Base-by-base conservation (phyloP, 2,113 vertebrate species). In the Triplophysa tibetana region DNA sequence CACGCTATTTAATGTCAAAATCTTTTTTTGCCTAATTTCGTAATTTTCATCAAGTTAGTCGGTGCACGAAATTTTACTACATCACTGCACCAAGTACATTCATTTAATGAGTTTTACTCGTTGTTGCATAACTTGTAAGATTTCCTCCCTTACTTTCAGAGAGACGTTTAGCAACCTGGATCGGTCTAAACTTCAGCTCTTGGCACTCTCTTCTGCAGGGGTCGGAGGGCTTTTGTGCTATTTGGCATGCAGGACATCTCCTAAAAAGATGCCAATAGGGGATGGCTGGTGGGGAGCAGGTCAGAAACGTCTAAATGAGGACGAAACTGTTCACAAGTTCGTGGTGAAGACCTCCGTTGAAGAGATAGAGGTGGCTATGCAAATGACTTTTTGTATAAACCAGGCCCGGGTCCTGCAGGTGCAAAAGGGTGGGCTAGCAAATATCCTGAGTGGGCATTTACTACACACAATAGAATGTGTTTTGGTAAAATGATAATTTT, bases 231-330 rank as follows among this genome's bases (percentile, higher is more conserved):
- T 93, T 14, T 82, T 95, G 75, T 91, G 83, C 75, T 95, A 93
- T 87, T 14, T 91, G 9, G 48, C 87, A 10, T 85, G 80, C 58
- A 91, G 85, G 58, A 87, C 48, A 75, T 92, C 87, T 83, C 45
- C 86, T 11, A 92, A 90, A 84, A 92, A 75, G 10, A 80, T 96
- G 58, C 94, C 95, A 33, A 80, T 94, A 65, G 93, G 93, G 0
- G 89, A 95, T 17, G 95, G 95, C 52, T 97, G 95, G 95, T 97
- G 95, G 95, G 93, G 93, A 23, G 77, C 84, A 17, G 92, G 93
- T 2, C 81, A 90, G 64, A 93, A 84, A 70, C 84, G 88, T 0
- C 33, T 62, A 2, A 84, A 82, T 17, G 93, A 94, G 82, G 94
- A 95, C 82, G 68, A 90, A 24, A 81, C 70, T 2, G 88, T 95